Conservation (phyloP, 2,797 vertebrate species). For the Chiloscyllium punctatum region DNA sequence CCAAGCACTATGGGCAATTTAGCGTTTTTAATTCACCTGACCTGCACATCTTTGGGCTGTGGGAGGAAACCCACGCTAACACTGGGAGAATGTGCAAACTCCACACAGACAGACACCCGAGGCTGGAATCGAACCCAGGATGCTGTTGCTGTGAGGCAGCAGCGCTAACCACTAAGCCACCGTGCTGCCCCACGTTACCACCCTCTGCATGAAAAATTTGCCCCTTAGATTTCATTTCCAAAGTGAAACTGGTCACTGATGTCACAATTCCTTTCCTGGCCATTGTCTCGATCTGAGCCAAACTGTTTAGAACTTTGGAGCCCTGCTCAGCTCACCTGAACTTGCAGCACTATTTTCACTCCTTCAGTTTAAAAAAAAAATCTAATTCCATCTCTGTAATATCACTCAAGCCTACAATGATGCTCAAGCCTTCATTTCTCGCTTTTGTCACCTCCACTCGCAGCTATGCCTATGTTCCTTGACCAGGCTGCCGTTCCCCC, state of each 20-base stretch:
- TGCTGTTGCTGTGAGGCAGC: too few species aligned
- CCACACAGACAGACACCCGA: too few species aligned
- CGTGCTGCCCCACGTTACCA: too few species aligned
- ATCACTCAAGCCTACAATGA: background rate
- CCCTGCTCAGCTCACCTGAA: background rate
- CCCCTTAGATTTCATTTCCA: background rate
- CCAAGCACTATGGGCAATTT: too few species aligned
- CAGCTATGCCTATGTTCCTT: background rate
- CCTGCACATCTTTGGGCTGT: too few species aligned
- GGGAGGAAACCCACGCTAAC: too few species aligned
- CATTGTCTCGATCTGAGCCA: background rate
- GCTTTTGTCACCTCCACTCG: background rate
- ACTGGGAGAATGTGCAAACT: too few species aligned
- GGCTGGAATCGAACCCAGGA: too few species aligned
- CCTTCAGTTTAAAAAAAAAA: background rate
- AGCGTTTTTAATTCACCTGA: too few species aligned
- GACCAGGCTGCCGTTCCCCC: background rate
- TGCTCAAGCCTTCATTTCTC: background rate
- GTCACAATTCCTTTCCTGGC: background rate
- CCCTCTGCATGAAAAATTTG: too few species aligned
- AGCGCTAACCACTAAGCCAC: too few species aligned
- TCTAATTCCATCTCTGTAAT: background rate
- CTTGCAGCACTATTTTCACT: background rate
- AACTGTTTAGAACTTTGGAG: too few species aligned
- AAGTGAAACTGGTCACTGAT: background rate